Base-by-base conservation (phyloP, 2,888 invertebrate species). In the Ellobium chinense region DNA sequence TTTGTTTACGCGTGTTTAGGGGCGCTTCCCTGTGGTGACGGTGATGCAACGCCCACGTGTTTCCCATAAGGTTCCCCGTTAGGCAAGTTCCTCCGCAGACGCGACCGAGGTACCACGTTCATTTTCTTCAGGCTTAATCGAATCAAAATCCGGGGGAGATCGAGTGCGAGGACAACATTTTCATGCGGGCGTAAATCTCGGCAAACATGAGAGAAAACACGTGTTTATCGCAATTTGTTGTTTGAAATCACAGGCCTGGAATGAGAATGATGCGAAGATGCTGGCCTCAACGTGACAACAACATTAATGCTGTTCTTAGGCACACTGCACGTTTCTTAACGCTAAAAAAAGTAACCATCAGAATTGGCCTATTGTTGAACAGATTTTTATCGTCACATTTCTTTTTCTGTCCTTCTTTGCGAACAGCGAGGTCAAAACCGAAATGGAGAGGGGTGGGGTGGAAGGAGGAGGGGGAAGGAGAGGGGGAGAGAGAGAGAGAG, bases 41-140 rank as follows among this genome's bases (percentile, higher is more conserved):
- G 37, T 72, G 72, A 72, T 60, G 72, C 60, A 72, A 58, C 36
- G 60, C 58, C 36, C 72, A 72, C 37, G 60, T 72, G 72, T 72
- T 72, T 72, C 60, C 18, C 24, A 60, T 72, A n/a, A 37, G 14
- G 24, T 36, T 36, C 4, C 27, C 36, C 9, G 58, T 72, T 37
- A 36, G 12, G 37, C n/a, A 70, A 29, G 70, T 34, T 70, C 56
- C n/a, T 21, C n/a, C 27, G 31, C 31, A 7, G 70, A 24, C 24
- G 21, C 12, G 12, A 24, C 24, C 18, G 46, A 24, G 24, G 58
- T 72, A 36, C 56, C 72, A 36, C 34, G 58, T 72, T 72, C 58
- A 36, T 58, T 60, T 70, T 56, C 58, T 27, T 24, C 31, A 58
- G 24, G 56, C 58, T 36, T 72, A 72, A 72, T 72, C 58, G 37